phyloP scores from a whole-genome alignment of 2,888 invertebrate species.

The Dilophus febrilis region DNA sequence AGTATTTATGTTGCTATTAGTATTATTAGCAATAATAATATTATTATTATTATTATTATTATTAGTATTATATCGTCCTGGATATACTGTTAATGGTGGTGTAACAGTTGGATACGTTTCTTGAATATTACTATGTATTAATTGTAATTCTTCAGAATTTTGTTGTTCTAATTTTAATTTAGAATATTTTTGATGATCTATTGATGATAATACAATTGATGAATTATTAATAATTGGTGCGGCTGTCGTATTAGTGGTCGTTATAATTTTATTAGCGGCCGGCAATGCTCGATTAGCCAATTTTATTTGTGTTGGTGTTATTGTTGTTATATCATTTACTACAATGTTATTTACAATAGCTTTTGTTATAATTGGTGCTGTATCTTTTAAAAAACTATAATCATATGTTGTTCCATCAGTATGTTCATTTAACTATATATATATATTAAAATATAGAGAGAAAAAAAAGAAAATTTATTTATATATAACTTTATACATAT shows the following conservation, averaged over 20 bases:
- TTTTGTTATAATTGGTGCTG: conserved; percentile 69
- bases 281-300: too few relatives aligned
- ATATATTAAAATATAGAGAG: too few relatives aligned
- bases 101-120: conserved; percentile 5
- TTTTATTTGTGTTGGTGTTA: conserved; percentile 34
- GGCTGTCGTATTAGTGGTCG: conserved; percentile 25
- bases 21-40: not conserved
- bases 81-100: not conserved
- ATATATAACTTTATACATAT: too few relatives aligned
- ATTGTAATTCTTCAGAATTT: too few relatives aligned
- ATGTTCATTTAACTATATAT: conserved; percentile 25
- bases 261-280: too few relatives aligned
- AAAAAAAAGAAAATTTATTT: too few relatives aligned
- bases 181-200: too few relatives aligned
- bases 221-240: not conserved
- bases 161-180: conserved; percentile 8
- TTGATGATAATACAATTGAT: conserved; percentile 4
- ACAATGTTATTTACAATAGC: conserved; percentile 46
- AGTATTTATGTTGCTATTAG: too few relatives aligned
- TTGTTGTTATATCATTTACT: conserved; percentile 33
- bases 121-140: conserved; percentile 6
- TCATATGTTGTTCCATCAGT: conserved; percentile 36
- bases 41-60: not conserved
- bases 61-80: not conserved
- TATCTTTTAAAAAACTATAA: conserved; percentile 65